Evolutionary conservation across 2,888 invertebrate species (phyloP), one percentile per base, ranked within the genome.

Genomic region (Macrosiphum euphorbiae): DNA sequence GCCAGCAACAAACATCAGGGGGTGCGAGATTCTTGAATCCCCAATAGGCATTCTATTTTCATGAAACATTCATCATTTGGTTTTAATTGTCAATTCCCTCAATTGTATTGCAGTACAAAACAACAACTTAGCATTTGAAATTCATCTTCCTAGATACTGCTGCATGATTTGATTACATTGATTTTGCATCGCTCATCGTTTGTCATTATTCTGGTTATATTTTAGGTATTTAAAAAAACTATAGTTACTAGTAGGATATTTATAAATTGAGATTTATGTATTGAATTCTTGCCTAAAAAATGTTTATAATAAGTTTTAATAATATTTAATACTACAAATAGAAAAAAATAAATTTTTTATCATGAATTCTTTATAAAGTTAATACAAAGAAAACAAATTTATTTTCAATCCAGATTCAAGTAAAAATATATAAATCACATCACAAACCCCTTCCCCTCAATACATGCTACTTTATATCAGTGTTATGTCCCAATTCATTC

Each of bases 1-100:
- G 55, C 90, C n/a, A 93, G 93, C 85, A 61, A 85, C 93, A 93
- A 93, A 89, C 88, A 47, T 50, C 58, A 55, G 93, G 93, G 93
- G 93, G 93, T 93, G 93, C 50, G 47, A 90, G 50, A 89, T 90
- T 90, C 47, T 90, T 93, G 90, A 85, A 84, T 89, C 89, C 58
- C 89, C 8, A 58, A 26, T 93, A 93, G 93, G 84, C 55, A 90
- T 61, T 84, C 11, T 93, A 28, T 67, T 47, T 93, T 93, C 41
- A 61, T 93, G 13, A 67, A 88, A 35, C n/a, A 50, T 35, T 67
- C n/a, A 86, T 55, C 50, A 85, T 58, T 84, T 58, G 86, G 55
- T 78, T 86, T 58, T 58, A n/a, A 35, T 85, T 90, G 58, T 84
- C 92, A 50, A 52, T n/a, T 92, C 50, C 47, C 52, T 52, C 89